A percentile compares a stretch with the other conserved stretches of the same genome.
Evolutionary conservation across 2,113 vertebrate species (phyloP).

Genomic region (Clarias batrachus): DNA sequence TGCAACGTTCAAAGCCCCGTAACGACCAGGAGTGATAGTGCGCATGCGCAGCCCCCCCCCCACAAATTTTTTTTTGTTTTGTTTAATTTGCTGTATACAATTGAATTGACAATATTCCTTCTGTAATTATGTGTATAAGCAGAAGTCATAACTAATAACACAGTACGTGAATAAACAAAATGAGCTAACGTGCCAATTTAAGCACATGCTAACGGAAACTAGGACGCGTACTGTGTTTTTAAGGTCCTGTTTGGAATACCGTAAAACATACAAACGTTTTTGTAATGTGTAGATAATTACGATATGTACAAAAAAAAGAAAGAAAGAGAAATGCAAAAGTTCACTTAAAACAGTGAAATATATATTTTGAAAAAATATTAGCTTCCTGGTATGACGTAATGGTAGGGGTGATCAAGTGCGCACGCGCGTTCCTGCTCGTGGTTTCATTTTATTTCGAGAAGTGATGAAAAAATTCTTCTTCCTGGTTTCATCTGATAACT

Average conservation of each 20-base stretch:
- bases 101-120: neutral
- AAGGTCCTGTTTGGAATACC: too few relatives aligned
- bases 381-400: neutral
- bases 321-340: too few relatives aligned
- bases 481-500: neutral
- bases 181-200: neutral
- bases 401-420: neutral
- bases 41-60: neutral
- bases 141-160: neutral
- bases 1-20: neutral
- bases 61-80: too few relatives aligned
- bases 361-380: neutral
- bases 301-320: neutral
- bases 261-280: neutral
- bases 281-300: neutral
- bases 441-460: neutral
- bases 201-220: neutral
- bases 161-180: neutral
- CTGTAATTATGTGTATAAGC: neutral
- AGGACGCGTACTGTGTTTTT: neutral
- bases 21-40: neutral
- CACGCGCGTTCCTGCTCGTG: neutral
- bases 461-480: neutral
- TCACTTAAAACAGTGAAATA: neutral
- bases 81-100: neutral